These are phyloP conservation scores for Trochalopteron elliotii DNA, from an alignment of 2,113 vertebrate genomes.

Conservation along the genomic window DNA sequence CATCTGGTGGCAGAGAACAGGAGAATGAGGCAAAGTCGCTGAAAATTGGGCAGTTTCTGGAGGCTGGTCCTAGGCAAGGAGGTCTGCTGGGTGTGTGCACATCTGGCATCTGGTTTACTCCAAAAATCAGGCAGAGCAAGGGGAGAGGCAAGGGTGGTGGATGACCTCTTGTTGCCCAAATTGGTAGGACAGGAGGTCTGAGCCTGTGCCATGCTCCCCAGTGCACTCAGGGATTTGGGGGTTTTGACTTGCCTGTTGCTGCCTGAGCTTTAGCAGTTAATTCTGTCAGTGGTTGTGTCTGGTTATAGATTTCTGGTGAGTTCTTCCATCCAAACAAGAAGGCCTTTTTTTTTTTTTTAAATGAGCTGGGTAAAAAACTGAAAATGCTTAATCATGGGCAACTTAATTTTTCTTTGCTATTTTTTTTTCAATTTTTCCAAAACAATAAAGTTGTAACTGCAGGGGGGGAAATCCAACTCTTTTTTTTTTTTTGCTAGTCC, in stretches of 20 bases:
- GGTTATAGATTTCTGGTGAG: neutral
- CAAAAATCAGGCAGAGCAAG: neutral
- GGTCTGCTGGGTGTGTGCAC: neutral
- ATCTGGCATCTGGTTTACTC: neutral
- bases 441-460: neutral
- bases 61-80: neutral
- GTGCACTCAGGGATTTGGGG: neutral
- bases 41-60: neutral
- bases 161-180: neutral
- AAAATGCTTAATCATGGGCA: neutral
- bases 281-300: neutral
- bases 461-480: rapidly evolving
- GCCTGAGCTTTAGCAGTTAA: neutral
- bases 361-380: neutral
- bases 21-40: neutral
- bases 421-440: neutral
- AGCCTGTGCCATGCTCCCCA: neutral
- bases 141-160: neutral
- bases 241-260: neutral
- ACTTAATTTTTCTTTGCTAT: neutral
- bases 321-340: neutral
- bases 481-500: neutral
- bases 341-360: neutral
- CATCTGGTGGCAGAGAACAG: neutral
- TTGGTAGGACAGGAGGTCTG: neutral